phyloP scores from a whole-genome alignment of 2,797 vertebrate species.

The Paguma larvata region DNA sequence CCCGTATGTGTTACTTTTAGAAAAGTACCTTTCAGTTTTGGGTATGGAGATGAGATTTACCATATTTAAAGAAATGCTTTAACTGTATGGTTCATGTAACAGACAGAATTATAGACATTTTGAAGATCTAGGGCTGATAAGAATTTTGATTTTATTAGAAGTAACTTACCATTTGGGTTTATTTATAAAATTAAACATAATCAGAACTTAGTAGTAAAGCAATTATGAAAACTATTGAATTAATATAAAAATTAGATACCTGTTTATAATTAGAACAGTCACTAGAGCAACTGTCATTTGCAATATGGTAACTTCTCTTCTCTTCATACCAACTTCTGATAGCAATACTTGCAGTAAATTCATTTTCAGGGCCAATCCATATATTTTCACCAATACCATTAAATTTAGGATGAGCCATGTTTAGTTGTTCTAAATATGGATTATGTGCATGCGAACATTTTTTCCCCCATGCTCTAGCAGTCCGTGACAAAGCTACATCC shows the following conservation, averaged over 20 bases:
- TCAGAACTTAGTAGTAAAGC: slow-evolving; percentile 9
- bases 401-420: slow-evolving; percentile 86
- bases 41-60: background rate
- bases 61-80: slow-evolving; percentile 48
- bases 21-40: slow-evolving; percentile 40
- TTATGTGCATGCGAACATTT: slow-evolving; percentile 86
- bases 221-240: slow-evolving; percentile 11
- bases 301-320: slow-evolving; percentile 77
- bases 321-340: slow-evolving; percentile 86
- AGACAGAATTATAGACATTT: background rate
- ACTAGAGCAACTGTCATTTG: background rate
- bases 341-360: slow-evolving; percentile 69
- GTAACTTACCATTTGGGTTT: slow-evolving; percentile 48
- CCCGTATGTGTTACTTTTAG: background rate
- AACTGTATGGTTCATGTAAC: background rate
- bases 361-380: slow-evolving; percentile 83
- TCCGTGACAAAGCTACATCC: slow-evolving; percentile 90
- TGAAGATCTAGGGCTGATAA: background rate
- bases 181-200: slow-evolving; percentile 54
- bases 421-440: slow-evolving; percentile 52
- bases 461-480: slow-evolving; percentile 88
- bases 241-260: slow-evolving; percentile 79
- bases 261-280: slow-evolving; percentile 89
- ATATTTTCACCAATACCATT: slow-evolving; percentile 90
- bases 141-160: slow-evolving; percentile 33